These are phyloP conservation scores for Dendrocopos noguchii DNA, from an alignment of 2,113 vertebrate genomes.

Conservation along the genomic window DNA sequence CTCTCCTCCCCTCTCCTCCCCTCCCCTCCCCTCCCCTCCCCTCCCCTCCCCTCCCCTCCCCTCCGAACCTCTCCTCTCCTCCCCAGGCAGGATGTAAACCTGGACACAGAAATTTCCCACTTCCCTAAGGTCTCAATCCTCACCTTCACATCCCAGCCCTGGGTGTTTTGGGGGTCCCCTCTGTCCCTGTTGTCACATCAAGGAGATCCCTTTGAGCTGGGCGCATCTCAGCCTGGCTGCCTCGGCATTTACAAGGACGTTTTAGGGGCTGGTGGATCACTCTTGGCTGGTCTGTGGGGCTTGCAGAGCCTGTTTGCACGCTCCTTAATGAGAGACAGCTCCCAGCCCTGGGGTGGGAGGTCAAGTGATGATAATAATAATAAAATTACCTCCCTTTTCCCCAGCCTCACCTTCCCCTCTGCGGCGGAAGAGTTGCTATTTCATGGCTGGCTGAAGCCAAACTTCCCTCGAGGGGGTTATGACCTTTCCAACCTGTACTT, in stretches of 20 bases:
- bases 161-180: neutral
- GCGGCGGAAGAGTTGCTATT: constrained; percentile 75
- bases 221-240: neutral
- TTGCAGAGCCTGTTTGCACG: neutral
- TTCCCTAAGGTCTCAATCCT: accelerated
- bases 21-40: too few relatives aligned
- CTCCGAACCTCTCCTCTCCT: too few relatives aligned
- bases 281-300: neutral
- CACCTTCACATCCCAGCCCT: accelerated
- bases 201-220: neutral
- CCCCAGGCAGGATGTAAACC: neutral
- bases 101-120: neutral
- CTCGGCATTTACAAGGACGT: accelerated
- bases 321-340: neutral
- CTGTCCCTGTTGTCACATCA: accelerated
- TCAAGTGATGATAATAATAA: constrained; percentile 5
- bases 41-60: too few relatives aligned
- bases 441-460: constrained; percentile 82
- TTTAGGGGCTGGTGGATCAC: neutral
- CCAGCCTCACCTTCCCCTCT: constrained; percentile 20
- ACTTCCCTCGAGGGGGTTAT: constrained; percentile 83
- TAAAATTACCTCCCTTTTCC: constrained; percentile 22
- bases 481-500: constrained; percentile 86
- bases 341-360: neutral
- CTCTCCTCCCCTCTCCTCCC: too few relatives aligned